These are phyloP conservation scores for Netelia fuscicornis DNA, from an alignment of 2,888 invertebrate species.

Conservation along the genomic window DNA sequence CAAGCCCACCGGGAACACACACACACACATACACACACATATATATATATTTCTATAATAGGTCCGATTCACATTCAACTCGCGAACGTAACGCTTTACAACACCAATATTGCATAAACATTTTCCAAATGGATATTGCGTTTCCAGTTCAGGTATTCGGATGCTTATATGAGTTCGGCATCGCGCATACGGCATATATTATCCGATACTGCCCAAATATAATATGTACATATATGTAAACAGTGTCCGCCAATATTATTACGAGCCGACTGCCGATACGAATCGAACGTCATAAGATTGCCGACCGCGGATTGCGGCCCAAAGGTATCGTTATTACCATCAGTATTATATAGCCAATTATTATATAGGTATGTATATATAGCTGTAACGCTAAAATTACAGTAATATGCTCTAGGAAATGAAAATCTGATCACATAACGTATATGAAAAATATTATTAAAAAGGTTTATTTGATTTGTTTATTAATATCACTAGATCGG, in stretches of 20 bases:
- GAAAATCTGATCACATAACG: not conserved
- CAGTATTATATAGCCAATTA: not conserved
- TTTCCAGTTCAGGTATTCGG: slow-evolving; percentile 34
- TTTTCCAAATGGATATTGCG: slow-evolving; percentile 46
- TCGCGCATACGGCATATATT: not conserved
- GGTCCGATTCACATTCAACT: slow-evolving; percentile 27
- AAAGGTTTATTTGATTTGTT: too few relatives aligned
- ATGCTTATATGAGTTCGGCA: not conserved
- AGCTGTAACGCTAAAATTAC: not conserved
- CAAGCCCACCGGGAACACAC: too few relatives aligned
- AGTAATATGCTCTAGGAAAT: not conserved
- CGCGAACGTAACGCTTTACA: slow-evolving; percentile 38
- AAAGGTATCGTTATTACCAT: not conserved
- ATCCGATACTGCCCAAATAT: not conserved
- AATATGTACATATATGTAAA: slow-evolving; percentile 4
- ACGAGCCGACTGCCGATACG: slow-evolving; percentile 8
- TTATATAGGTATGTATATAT: not conserved
- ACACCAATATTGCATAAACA: slow-evolving; percentile 57
- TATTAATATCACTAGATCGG: too few relatives aligned
- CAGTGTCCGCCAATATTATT: not conserved
- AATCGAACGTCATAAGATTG: slow-evolving; percentile 1
- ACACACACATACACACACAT: too few relatives aligned
- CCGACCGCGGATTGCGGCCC: not conserved
- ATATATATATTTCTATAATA: slow-evolving; percentile 28
- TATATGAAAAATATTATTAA: too few relatives aligned